These are phyloP conservation scores for Cephus pulcher DNA, from an alignment of 2,888 invertebrate genomes.

Conservation along the genomic window DNA sequence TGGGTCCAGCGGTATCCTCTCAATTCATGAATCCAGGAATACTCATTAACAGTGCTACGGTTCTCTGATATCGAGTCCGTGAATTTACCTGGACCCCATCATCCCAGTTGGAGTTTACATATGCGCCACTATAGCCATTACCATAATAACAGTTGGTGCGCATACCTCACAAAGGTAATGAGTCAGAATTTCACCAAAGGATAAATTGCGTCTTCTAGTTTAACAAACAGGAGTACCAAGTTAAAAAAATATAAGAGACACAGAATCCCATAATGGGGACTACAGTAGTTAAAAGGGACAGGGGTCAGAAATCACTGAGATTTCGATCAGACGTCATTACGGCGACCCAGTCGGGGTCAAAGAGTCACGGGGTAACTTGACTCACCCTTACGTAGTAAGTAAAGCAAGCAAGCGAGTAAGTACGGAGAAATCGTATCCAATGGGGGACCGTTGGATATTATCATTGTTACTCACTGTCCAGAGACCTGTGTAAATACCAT, in stretches of 20 bases:
- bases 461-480: slow-evolving; percentile 39
- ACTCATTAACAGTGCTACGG: background rate
- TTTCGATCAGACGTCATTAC: slow-evolving; percentile 54
- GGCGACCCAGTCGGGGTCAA: slow-evolving; percentile 30
- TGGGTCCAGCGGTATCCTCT: background rate
- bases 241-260: background rate
- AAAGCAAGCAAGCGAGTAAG: slow-evolving; percentile 27
- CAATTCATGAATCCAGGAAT: background rate
- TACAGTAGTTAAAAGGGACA: background rate
- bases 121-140: background rate
- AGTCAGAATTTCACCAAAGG: background rate
- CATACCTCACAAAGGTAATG: background rate
- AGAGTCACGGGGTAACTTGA: slow-evolving; percentile 22
- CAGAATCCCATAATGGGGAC: background rate
- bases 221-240: background rate
- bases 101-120: background rate
- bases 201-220: background rate
- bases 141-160: background rate
- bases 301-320: slow-evolving; percentile 44
- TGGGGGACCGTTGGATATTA: slow-evolving; percentile 35
- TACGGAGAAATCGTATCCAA: slow-evolving; percentile 13
- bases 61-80: background rate
- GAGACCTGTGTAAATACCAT: slow-evolving; percentile 43
- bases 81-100: background rate
- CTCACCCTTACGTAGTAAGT: slow-evolving; percentile 23